Base-by-base conservation (phyloP, 2,888 invertebrate species). In the Stenolophus ochropezus region DNA sequence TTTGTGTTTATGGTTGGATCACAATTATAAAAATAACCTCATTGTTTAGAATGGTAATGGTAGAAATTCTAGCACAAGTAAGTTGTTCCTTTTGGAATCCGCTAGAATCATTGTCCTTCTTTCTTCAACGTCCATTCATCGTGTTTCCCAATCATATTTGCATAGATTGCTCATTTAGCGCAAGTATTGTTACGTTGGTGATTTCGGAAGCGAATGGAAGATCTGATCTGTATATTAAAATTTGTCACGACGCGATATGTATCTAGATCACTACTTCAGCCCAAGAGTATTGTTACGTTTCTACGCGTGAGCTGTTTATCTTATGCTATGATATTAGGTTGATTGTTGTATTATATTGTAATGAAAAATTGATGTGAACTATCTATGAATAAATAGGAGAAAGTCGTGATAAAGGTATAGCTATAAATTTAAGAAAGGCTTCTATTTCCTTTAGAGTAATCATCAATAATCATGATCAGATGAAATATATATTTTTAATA, bases 171-270 rank as follows among this genome's bases (percentile, higher is more conserved):
- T 61, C 61, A 61, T 61, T 61, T 61, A 61, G 61, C 61, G 4
- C 61, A n/a, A 20, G 61, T 61, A 61, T 61, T 61, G 61, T 71
- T 71, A 18, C 71, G 71, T 42, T 71, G 23, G 61, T 61, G 61
- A 33, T 33, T 42, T 71, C 71, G 71, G 71, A 71, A 71, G 71
- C 71, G 20, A 71, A n/a, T 27, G 1, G 18, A 47, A 49, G 73
- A 73, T 73, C 20, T 49, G 49, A 73, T 49, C 73, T 27, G 73
- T 21, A 21, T 73, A 73, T 73, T 73, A 73, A 73, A 73, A 73
- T 49, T 73, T 49, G 73, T 73, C 73, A 49, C 73, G 49, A 71
- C 71, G 25, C 47, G 49, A 73, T 51, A 69, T 69, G 33, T 69
- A 69, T 69, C 65, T 25, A 5, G 23, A 23, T 61, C 25, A 21